A percentile compares a stretch with the other conserved stretches of the same genome.
Evolutionary conservation across 2,888 invertebrate species (phyloP).

Genomic region (Scaptomyza polygonia): DNA sequence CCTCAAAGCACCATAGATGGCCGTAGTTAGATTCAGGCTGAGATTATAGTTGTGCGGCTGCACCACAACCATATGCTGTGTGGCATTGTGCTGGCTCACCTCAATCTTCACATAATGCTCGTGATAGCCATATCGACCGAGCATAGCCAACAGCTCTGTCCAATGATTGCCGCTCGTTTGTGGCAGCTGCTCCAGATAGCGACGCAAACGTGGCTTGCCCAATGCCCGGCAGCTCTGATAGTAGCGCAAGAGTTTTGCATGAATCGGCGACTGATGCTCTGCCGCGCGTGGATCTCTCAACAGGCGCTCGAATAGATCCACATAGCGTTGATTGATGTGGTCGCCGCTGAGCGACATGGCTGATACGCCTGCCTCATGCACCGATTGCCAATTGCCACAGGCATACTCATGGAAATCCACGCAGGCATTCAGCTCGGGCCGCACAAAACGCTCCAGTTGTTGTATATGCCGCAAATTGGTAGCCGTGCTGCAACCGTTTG

Average conservation of each 20-base stretch:
- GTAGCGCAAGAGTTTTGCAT: constrained; percentile 66
- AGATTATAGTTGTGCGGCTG: constrained; percentile 62
- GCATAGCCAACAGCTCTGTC: constrained; percentile 57
- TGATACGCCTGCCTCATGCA: constrained; percentile 46
- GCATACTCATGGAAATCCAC: constrained; percentile 73
- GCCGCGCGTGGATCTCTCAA: constrained; percentile 6
- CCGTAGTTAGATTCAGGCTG: constrained; percentile 48
- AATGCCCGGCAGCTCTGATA: constrained; percentile 58
- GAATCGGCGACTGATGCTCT: constrained; percentile 48
- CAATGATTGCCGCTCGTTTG: constrained; percentile 50
- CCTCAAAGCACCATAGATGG: constrained; percentile 56
- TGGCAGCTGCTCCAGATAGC: constrained; percentile 60
- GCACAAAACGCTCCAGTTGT: constrained; percentile 60
- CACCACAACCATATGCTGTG: constrained; percentile 59
- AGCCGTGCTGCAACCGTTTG: constrained; percentile 48
- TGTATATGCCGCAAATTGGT: constrained; percentile 66
- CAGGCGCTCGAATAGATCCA: constrained; percentile 56
- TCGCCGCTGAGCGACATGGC: constrained; percentile 67
- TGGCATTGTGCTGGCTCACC: constrained; percentile 65
- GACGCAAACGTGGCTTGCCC: constrained; percentile 36
- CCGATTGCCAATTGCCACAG: constrained; percentile 71
- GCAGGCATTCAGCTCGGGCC: constrained; percentile 64
- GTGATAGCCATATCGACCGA: constrained; percentile 74
- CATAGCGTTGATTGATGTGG: constrained; percentile 61
- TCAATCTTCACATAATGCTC: constrained; percentile 65